These are phyloP conservation scores for Serilophus lunatus DNA, from an alignment of 2,113 vertebrate species.

Conservation along the genomic window DNA sequence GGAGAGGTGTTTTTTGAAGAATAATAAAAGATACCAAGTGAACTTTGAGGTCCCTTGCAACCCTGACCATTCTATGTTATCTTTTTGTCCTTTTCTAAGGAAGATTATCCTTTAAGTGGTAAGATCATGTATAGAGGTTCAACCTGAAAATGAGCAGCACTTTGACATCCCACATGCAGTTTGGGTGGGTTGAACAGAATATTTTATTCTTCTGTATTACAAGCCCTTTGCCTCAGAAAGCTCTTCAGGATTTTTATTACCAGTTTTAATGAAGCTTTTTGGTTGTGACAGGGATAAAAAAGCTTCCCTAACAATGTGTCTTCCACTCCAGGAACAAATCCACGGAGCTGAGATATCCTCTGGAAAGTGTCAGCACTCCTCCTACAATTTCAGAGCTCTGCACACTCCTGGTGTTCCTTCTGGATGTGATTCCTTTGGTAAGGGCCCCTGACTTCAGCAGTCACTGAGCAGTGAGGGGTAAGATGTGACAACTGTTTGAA, in stretches of 20 bases:
- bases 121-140: neutral
- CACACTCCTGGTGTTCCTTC: conserved; percentile 86
- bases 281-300: neutral
- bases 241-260: neutral
- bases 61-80: too few relatives aligned
- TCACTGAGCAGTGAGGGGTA: neutral
- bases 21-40: neutral
- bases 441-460: neutral
- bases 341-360: neutral
- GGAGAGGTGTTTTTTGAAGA: neutral
- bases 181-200: neutral
- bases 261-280: neutral
- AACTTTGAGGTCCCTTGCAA: neutral
- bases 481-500: neutral
- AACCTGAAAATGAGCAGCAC: neutral
- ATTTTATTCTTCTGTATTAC: neutral
- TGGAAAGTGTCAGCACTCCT: conserved; percentile 47
- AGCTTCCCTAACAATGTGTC: neutral
- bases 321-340: conserved; percentile 56
- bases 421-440: conserved; percentile 95
- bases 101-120: neutral
- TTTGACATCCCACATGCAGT: neutral
- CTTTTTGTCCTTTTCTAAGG: neutral
- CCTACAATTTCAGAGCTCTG: conserved; percentile 86
- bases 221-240: neutral